Conservation (phyloP, 1,140 invertebrate species). For the Caenorhabditis remanei region DNA sequence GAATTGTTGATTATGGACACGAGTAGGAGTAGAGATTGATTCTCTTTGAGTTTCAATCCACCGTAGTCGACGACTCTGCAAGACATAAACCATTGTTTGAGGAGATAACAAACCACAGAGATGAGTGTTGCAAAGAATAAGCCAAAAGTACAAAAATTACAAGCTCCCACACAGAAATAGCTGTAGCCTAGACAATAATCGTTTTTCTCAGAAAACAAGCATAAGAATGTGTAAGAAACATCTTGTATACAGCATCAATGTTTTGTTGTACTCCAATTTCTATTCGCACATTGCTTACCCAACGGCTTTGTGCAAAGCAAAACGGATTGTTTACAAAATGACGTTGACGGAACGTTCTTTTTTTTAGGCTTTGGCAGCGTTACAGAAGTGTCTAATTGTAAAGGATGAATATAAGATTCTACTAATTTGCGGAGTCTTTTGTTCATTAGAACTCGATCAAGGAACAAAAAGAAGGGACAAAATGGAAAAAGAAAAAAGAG, state of each 20-base stretch:
- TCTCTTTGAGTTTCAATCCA: constrained; percentile 50
- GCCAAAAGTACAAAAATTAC: not conserved
- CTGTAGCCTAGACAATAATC: not conserved
- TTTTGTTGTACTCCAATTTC: constrained; percentile 39
- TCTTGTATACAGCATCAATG: not conserved
- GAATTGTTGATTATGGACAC: not conserved
- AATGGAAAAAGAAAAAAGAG: not conserved
- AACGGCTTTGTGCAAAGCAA: constrained; percentile 43
- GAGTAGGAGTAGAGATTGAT: constrained; percentile 6
- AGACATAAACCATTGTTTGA: constrained; percentile 46
- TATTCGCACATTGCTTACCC: constrained; percentile 39
- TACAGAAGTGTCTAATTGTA: too few relatives aligned
- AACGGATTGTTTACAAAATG: constrained; percentile 47
- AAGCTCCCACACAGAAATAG: not conserved
- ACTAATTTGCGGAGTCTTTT: too few relatives aligned
- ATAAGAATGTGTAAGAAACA: constrained; percentile 14
- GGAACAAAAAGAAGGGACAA: not conserved
- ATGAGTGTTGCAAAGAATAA: not conserved
- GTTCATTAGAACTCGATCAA: not conserved
- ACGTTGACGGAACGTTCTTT: constrained; percentile 42
- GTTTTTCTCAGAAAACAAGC: not conserved
- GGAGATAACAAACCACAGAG: constrained; percentile 6
- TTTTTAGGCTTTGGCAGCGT: too few relatives aligned
- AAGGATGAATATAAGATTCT: too few relatives aligned
- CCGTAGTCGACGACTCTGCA: constrained; percentile 62